phyloP scores from a whole-genome alignment of 53 echinoderm and acorn worm species.

The Pentamera pediparva region DNA sequence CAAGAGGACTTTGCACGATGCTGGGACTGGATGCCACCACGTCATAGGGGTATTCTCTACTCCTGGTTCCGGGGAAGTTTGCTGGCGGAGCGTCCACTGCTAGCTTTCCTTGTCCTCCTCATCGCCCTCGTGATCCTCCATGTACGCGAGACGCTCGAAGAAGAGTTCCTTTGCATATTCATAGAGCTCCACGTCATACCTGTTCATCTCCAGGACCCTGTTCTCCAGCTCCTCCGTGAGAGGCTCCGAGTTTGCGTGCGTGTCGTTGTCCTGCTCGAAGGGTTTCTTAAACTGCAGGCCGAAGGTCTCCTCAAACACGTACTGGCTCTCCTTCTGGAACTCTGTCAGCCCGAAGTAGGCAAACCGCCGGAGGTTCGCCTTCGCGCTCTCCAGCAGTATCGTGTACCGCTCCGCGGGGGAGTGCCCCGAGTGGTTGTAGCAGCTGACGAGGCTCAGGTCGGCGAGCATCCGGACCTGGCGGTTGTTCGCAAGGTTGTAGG shows the following conservation, averaged over 20 bases:
- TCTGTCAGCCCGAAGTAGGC: constrained; percentile 85
- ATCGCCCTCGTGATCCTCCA: constrained; percentile 42
- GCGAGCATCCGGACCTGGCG: constrained; percentile 93
- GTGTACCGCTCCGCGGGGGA: constrained; percentile 45
- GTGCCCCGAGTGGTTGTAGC: constrained; percentile 69
- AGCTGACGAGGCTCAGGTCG: constrained; percentile 65
- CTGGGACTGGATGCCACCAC: no score
- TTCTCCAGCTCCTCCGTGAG: constrained; percentile 36
- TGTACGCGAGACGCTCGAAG: constrained; percentile 58
- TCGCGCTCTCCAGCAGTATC: constrained; percentile 71
- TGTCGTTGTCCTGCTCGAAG: constrained; percentile 64
- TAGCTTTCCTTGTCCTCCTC: no score
- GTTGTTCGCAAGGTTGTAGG: constrained; percentile 68
- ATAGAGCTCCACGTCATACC: constrained; percentile 69
- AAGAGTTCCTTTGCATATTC: constrained; percentile 75
- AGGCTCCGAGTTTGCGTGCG: constrained; percentile 37
- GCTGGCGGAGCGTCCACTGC: neutral
- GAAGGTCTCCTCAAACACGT: constrained; percentile 87
- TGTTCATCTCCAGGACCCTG: constrained; percentile 39
- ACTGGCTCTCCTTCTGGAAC: constrained; percentile 71
- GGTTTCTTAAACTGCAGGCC: constrained; percentile 50
- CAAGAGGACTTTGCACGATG: no score
- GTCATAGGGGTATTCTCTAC: no score
- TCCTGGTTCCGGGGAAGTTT: no score
- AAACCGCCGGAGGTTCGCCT: constrained; percentile 58